Evolutionary conservation across 2,113 vertebrate genomes (phyloP).

Genomic region (Coryphaenoides rupestris): DNA sequence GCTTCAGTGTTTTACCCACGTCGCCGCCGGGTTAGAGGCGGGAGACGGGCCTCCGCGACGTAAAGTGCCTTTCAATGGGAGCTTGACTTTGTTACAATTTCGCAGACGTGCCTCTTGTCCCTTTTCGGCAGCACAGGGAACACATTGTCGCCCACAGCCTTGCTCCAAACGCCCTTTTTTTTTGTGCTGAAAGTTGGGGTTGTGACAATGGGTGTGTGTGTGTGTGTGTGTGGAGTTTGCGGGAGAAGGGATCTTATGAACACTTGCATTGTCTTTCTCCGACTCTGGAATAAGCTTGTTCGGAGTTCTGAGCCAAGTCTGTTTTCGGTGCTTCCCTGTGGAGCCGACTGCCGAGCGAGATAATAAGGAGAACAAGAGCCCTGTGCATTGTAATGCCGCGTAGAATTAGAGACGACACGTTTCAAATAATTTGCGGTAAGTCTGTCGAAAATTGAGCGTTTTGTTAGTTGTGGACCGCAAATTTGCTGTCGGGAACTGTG

Average conservation of each 20-base stretch:
- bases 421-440: not conserved
- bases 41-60: constrained; percentile 39
- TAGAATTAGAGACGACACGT: constrained; percentile 5
- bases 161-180: constrained; percentile 33
- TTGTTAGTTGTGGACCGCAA: too few species aligned
- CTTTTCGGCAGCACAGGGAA: constrained; percentile 42
- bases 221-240: too few species aligned
- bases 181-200: constrained; percentile 47
- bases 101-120: constrained; percentile 31
- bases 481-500: constrained; percentile 7
- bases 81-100: constrained; percentile 54
- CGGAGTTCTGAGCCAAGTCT: not conserved
- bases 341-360: not conserved
- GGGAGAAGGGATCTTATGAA: constrained; percentile 37
- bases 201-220: constrained; percentile 47
- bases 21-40: constrained; percentile 9
- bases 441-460: not conserved
- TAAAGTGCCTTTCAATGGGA: constrained; percentile 36
- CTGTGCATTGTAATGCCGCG: constrained; percentile 1
- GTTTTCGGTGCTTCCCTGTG: constrained; percentile 42
- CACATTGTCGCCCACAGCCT: constrained; percentile 42
- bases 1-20: constrained; percentile 35
- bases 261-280: constrained; percentile 45
- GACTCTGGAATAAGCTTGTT: constrained; percentile 3
- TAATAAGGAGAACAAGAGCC: too few species aligned